phyloP scores from a whole-genome alignment of 1,140 invertebrate genomes.

The Leguminivora glycinivorella region DNA sequence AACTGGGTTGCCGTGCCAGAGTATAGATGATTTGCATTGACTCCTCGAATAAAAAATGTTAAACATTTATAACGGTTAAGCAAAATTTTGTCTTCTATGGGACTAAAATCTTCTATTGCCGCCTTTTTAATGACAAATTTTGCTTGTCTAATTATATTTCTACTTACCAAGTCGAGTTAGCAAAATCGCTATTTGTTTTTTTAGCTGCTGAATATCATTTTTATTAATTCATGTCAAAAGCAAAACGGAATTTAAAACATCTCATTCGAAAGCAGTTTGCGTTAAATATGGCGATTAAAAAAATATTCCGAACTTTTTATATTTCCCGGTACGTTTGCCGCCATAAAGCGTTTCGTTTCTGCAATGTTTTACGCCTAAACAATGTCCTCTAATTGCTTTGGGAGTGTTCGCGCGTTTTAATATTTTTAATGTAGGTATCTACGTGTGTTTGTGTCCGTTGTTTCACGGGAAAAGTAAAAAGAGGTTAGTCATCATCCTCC shows the following conservation, averaged over 20 bases:
- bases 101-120: no score
- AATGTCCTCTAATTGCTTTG: conserved; percentile 25
- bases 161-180: no score
- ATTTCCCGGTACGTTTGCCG: conserved; percentile 4
- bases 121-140: no score
- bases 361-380: conserved; percentile 27
- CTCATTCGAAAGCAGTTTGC: neutral
- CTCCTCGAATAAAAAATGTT: no score
- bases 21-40: no score
- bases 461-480: neutral
- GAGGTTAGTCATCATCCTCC: no score
- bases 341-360: conserved; percentile 20
- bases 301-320: conserved; percentile 22
- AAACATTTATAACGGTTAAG: no score
- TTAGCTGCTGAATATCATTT: neutral
- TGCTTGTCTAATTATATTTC: no score
- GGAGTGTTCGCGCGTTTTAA: conserved; percentile 19
- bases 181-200: no score
- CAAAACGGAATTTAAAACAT: conserved; percentile 11
- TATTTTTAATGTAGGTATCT: conserved; percentile 27
- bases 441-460: neutral
- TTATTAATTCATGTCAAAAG: neutral
- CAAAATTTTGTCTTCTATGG: no score
- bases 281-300: conserved; percentile 10
- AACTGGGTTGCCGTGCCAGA: no score